phyloP scores from a whole-genome alignment of 2,797 vertebrate species.

The Adrianichthys oophorus region DNA sequence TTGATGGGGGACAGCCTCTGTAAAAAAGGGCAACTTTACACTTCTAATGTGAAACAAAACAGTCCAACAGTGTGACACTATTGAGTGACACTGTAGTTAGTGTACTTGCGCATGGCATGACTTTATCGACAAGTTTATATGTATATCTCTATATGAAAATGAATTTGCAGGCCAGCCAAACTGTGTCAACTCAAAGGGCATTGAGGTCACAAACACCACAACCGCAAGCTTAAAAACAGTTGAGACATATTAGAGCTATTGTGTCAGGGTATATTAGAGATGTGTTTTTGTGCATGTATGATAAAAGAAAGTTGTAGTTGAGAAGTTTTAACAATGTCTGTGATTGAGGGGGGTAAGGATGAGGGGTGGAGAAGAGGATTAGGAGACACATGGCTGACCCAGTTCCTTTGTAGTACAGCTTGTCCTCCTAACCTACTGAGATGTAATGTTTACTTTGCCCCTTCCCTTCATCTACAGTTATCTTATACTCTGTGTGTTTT shows the following conservation, averaged over 20 bases:
- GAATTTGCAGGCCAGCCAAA: slow-evolving; percentile 37
- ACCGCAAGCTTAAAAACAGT: slow-evolving; percentile 47
- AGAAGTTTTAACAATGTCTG: slow-evolving; percentile 43
- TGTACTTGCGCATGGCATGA: slow-evolving; percentile 31
- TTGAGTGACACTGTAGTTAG: slow-evolving; percentile 24
- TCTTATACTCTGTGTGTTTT: background rate
- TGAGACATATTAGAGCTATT: slow-evolving; percentile 29
- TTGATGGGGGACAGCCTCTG: slow-evolving; percentile 64
- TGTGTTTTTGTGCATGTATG: slow-evolving; percentile 22
- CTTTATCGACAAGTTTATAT: slow-evolving; percentile 17
- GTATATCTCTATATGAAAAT: slow-evolving; percentile 12
- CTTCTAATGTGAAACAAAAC: slow-evolving; percentile 63
- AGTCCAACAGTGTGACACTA: slow-evolving; percentile 5
- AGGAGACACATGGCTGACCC: slow-evolving; percentile 54
- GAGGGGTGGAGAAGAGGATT: slow-evolving; percentile 19
- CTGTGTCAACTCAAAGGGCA: slow-evolving; percentile 43
- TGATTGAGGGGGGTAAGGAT: background rate
- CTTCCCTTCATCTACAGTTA: slow-evolving; percentile 13
- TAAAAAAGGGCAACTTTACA: slow-evolving; percentile 56
- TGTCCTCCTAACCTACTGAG: slow-evolving; percentile 55
- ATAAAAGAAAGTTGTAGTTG: slow-evolving; percentile 31
- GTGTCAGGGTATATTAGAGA: slow-evolving; percentile 33
- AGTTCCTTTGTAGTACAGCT: slow-evolving; percentile 49
- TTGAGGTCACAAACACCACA: slow-evolving; percentile 50
- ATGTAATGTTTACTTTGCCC: slow-evolving; percentile 29